A percentile compares a stretch with the other conserved stretches of the same genome.
These are phyloP conservation scores for Rhincodon typus DNA, from an alignment of 2,797 vertebrate genomes.

Conservation along the genomic window DNA sequence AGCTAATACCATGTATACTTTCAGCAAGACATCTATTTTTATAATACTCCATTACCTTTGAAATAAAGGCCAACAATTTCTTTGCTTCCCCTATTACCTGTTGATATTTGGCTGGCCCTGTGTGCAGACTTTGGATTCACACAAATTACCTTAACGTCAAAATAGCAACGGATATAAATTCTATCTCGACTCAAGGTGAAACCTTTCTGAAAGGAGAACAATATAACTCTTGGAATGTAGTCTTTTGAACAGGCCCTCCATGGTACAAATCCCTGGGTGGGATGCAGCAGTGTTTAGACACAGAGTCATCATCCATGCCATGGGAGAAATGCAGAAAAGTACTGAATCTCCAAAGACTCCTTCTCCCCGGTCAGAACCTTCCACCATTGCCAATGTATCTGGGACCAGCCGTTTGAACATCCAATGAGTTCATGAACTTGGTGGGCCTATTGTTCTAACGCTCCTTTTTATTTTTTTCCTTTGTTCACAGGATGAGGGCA, in stretches of 20 bases:
- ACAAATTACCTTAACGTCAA: neutral
- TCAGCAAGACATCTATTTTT: too few relatives aligned
- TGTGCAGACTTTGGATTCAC: neutral
- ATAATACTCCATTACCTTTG: too few relatives aligned
- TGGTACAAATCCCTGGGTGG: neutral
- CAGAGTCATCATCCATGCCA: neutral
- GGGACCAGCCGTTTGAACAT: slow-evolving; percentile 64
- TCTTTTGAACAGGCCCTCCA: neutral
- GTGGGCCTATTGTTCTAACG: slow-evolving; percentile 34
- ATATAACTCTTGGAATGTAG: neutral
- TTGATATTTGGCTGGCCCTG: neutral
- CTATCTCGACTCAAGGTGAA: neutral
- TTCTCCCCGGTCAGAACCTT: slow-evolving; percentile 63
- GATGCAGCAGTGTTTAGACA: neutral
- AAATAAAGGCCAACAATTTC: too few relatives aligned
- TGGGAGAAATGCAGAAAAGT: neutral
- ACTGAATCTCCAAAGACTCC: neutral
- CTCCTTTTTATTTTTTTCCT: neutral
- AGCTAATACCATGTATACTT: too few relatives aligned
- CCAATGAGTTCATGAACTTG: slow-evolving; percentile 40
- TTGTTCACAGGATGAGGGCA: too few relatives aligned
- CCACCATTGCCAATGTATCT: too few relatives aligned
- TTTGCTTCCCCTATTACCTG: too few relatives aligned
- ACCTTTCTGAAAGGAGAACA: neutral
- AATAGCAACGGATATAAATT: neutral